Conservation (phyloP, 2,797 vertebrate species). For the Eulemur mongoz region DNA sequence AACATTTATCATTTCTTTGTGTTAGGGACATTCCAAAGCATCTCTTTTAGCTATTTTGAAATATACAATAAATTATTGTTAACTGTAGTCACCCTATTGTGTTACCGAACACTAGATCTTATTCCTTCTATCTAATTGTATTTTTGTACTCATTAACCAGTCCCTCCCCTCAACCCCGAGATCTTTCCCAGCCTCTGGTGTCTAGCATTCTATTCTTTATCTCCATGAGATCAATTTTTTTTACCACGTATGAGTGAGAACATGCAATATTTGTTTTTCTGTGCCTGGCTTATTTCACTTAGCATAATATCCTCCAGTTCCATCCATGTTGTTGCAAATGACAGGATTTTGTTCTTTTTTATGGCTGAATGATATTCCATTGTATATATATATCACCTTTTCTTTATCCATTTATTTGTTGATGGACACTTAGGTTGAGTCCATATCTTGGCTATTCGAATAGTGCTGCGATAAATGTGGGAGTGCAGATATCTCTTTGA, state of each 20-base stretch:
- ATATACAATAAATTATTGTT: neutral
- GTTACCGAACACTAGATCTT: neutral
- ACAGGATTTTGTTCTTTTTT: neutral
- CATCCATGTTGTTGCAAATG: neutral
- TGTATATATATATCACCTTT: neutral
- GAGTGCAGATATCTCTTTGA: neutral
- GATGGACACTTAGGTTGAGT: neutral
- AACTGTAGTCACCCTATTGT: neutral
- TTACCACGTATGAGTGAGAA: neutral
- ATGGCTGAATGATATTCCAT: neutral
- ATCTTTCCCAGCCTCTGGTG: neutral
- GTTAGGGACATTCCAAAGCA: neutral
- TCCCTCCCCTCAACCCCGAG: neutral
- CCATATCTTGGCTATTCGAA: neutral
- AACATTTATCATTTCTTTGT: neutral
- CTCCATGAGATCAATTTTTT: neutral
- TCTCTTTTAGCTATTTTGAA: neutral
- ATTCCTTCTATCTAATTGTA: neutral
- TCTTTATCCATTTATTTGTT: neutral
- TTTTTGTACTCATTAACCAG: neutral
- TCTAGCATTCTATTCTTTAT: neutral
- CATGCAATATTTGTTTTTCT: neutral
- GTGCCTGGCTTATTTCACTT: neutral
- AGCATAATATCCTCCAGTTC: neutral
- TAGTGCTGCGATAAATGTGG: neutral